A percentile compares a stretch with the other conserved stretches of the same genome.
phyloP scores from a whole-genome alignment of 2,888 invertebrate species.

The Stenurella melanura region DNA sequence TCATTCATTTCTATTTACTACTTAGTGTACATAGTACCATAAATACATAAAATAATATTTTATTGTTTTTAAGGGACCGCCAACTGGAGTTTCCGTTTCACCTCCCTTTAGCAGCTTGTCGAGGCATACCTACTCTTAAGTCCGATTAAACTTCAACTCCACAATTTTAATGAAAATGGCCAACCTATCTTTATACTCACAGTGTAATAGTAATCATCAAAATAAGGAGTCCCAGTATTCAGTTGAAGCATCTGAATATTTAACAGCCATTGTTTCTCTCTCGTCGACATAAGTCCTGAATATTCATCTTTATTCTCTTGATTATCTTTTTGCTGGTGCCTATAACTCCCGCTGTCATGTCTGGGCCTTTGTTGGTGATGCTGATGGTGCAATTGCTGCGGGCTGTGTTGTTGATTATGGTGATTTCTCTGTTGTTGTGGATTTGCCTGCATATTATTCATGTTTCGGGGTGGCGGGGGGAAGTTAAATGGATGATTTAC shows the following conservation, averaged over 20 bases:
- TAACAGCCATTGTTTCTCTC: constrained; percentile 97
- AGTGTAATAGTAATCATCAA: constrained; percentile 98
- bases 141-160: neutral
- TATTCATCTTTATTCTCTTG: constrained; percentile 80
- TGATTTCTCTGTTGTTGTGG: constrained; percentile 38
- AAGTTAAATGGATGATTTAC: constrained; percentile 63
- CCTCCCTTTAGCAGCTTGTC: too few relatives aligned
- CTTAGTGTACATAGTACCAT: too few relatives aligned
- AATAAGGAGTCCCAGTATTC: constrained; percentile 95
- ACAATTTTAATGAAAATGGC: too few relatives aligned
- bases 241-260: constrained; percentile 96
- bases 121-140: too few relatives aligned
- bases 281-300: constrained; percentile 93
- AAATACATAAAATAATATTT: too few relatives aligned
- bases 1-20: too few relatives aligned
- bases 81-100: too few relatives aligned
- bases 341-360: constrained; percentile 67
- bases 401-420: constrained; percentile 56
- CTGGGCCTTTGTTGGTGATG: constrained; percentile 59
- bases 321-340: constrained; percentile 51
- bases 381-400: constrained; percentile 63
- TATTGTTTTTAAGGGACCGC: too few relatives aligned
- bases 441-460: constrained; percentile 47
- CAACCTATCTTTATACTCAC: constrained; percentile 74
- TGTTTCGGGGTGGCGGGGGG: constrained; percentile 64